Percentiles rank a stretch among this genome's conserved stretches.
phyloP scores from a whole-genome alignment of 2,113 vertebrate species.

The Gracilinanus agilis region DNA sequence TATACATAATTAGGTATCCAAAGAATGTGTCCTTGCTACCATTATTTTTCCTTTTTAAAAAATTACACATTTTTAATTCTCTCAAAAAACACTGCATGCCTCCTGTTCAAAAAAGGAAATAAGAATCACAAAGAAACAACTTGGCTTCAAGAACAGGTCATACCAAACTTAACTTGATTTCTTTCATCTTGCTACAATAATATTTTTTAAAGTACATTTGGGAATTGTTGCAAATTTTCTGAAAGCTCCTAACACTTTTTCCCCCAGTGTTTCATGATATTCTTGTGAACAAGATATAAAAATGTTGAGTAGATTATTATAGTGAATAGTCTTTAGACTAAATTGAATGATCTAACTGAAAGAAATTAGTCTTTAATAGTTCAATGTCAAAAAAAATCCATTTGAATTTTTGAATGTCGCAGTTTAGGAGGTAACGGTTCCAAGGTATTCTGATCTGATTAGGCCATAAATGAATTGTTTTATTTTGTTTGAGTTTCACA shows the following conservation, averaged over 20 bases:
- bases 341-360: background rate
- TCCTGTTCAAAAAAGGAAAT: background rate
- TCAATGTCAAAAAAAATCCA: background rate
- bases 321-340: background rate
- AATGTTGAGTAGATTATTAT: background rate
- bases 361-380: background rate
- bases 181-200: background rate
- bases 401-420: background rate
- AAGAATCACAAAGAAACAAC: background rate
- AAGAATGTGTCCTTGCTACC: background rate
- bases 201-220: background rate
- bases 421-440: background rate
- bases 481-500: background rate
- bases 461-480: background rate
- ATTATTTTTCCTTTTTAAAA: background rate
- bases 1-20: background rate
- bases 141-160: background rate
- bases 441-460: background rate
- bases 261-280: background rate
- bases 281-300: background rate
- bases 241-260: background rate
- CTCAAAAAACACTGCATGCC: background rate
- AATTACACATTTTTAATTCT: background rate
- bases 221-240: background rate
- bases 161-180: background rate